Conservation (phyloP, 2,888 invertebrate species). For the Plebejus anna region DNA sequence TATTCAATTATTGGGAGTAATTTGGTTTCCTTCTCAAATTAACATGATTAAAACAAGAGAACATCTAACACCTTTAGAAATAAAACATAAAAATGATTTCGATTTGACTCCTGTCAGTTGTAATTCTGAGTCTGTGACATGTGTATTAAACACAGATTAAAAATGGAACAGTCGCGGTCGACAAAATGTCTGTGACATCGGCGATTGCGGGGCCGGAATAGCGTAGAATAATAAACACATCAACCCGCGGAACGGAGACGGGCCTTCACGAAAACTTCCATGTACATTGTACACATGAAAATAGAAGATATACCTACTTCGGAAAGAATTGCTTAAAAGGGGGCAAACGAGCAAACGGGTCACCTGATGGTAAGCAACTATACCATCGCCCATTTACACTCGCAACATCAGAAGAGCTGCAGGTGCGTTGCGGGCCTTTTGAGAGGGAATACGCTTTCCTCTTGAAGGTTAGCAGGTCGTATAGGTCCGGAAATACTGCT, state of each 20-base stretch:
- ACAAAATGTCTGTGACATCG: slow-evolving; percentile 24
- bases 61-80: neutral
- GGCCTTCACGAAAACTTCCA: neutral
- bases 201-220: slow-evolving; percentile 9
- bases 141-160: slow-evolving; percentile 17
- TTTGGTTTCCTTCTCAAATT: neutral
- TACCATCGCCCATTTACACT: too few relatives aligned
- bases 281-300: neutral
- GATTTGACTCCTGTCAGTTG: slow-evolving; percentile 8
- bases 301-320: neutral
- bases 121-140: neutral
- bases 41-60: neutral
- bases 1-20: neutral
- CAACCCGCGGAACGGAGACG: neutral
- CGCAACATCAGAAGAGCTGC: too few relatives aligned
- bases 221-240: slow-evolving; percentile 18
- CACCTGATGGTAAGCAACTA: too few relatives aligned
- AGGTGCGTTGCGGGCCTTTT: too few relatives aligned
- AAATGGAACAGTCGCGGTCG: slow-evolving; percentile 20
- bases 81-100: neutral
- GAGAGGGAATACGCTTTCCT: too few relatives aligned
- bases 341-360: too few relatives aligned
- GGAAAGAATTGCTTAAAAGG: too few relatives aligned
- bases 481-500: too few relatives aligned
- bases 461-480: too few relatives aligned